Conservation (phyloP, 2,797 vertebrate species). For the Cyprinella venusta region DNA sequence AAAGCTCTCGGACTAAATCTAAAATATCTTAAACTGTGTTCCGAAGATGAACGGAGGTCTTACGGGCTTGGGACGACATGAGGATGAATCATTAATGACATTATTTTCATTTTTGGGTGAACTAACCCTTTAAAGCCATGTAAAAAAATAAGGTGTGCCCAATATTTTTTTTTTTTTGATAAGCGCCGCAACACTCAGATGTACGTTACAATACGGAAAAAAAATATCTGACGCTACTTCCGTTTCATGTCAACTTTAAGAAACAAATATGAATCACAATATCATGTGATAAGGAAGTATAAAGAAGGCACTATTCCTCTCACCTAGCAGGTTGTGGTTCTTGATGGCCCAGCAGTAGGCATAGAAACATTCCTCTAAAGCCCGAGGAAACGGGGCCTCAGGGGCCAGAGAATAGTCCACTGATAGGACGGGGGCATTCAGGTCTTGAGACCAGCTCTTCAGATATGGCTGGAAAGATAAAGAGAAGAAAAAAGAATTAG, state of each 20-base stretch:
- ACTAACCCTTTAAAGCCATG: too few relatives aligned
- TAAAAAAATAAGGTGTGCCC: too few relatives aligned
- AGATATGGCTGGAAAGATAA: conserved; percentile 89
- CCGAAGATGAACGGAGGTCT: too few relatives aligned
- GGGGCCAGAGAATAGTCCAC: conserved; percentile 93
- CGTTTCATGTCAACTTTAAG: neutral
- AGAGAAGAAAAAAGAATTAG: conserved; percentile 1
- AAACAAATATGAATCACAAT: neutral
- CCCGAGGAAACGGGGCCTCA: conserved; percentile 90
- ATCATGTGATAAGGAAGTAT: neutral
- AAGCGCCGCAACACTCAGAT: neutral
- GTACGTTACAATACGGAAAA: neutral
- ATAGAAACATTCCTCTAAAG: conserved; percentile 92
- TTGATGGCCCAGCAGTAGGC: conserved; percentile 93
- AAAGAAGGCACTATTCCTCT: conserved; percentile 34
- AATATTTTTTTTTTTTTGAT: neutral
- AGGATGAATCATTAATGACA: too few relatives aligned
- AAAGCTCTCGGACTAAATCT: too few relatives aligned
- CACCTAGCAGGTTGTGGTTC: conserved; percentile 86
- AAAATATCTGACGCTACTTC: neutral
- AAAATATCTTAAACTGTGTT: too few relatives aligned
- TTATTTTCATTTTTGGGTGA: too few relatives aligned
- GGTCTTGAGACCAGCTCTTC: conserved; percentile 89
- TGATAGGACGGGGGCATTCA: conserved; percentile 87
- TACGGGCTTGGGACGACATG: too few relatives aligned